Conservation (phyloP, 2,113 vertebrate genomes). For the Leucoraja erinaceus region DNA sequence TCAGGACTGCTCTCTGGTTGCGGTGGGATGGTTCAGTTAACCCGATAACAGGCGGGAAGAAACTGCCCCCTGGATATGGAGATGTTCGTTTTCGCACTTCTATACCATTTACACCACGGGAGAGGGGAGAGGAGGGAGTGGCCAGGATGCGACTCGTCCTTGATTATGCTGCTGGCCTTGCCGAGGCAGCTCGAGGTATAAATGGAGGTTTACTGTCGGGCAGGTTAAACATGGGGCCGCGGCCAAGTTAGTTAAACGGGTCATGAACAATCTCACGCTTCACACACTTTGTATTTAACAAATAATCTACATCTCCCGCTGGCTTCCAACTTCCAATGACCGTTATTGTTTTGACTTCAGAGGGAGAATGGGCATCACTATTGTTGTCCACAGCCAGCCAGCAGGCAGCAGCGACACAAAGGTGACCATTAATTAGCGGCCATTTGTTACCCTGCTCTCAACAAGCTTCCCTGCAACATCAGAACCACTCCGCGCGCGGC, state of each 20-base stretch:
- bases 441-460: constrained; percentile 15
- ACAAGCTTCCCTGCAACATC: not conserved
- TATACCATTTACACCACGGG: no score
- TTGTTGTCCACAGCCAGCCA: not conserved
- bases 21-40: no score
- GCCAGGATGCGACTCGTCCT: no score
- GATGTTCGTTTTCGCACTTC: no score
- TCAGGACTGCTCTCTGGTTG: no score
- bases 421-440: not conserved
- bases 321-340: not conserved
- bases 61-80: no score
- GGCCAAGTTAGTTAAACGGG: not conserved
- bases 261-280: not conserved
- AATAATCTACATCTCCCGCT: not conserved
- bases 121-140: no score
- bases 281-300: not conserved
- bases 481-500: not conserved
- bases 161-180: no score
- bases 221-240: not conserved
- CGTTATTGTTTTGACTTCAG: not conserved
- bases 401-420: not conserved
- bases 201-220: not conserved
- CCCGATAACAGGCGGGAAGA: no score
- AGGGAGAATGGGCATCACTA: not conserved
- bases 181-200: no score